Evolutionary conservation across 1,140 invertebrate species (phyloP).

Genomic region (Elymnias hypermnestra): DNA sequence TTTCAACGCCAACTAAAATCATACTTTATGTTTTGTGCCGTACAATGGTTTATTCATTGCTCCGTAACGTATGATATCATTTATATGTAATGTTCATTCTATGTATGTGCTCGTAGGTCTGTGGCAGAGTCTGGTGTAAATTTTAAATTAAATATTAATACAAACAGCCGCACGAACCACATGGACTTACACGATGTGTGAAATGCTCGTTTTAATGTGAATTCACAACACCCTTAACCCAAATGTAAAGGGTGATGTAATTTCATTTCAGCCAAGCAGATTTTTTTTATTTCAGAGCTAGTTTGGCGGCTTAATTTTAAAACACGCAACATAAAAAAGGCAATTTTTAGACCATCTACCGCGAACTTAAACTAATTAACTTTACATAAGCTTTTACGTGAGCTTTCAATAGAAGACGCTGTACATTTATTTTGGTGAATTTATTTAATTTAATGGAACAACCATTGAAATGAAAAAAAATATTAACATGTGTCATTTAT

Average conservation of each 20-base stretch:
- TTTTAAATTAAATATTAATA: constrained; percentile 65
- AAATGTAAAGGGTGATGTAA: constrained; percentile 22
- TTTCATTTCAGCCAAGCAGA: constrained; percentile 8
- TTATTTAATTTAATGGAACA: too few species aligned
- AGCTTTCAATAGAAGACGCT: too few species aligned
- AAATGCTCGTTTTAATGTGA: constrained; percentile 31
- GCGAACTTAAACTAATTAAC: too few species aligned
- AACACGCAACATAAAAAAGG: neutral
- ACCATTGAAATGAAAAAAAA: too few species aligned
- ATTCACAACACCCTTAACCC: constrained; percentile 31
- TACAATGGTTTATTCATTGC: constrained; percentile 6
- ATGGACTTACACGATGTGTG: constrained; percentile 29
- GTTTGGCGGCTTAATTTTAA: neutral
- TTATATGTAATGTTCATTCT: constrained; percentile 41
- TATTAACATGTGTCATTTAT: too few species aligned
- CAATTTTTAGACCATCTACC: too few species aligned
- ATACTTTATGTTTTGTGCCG: constrained; percentile 1
- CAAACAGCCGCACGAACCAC: constrained; percentile 41
- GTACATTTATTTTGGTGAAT: too few species aligned
- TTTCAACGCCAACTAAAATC: neutral
- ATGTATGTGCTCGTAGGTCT: constrained; percentile 25
- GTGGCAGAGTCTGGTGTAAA: constrained; percentile 46
- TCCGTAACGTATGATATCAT: constrained; percentile 11
- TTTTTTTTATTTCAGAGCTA: constrained; percentile 13
- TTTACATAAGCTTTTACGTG: too few species aligned